Percentiles rank a stretch among this genome's conserved stretches.
phyloP scores from a whole-genome alignment of 2,888 invertebrate species.

The Mallateleia sp. region DNA sequence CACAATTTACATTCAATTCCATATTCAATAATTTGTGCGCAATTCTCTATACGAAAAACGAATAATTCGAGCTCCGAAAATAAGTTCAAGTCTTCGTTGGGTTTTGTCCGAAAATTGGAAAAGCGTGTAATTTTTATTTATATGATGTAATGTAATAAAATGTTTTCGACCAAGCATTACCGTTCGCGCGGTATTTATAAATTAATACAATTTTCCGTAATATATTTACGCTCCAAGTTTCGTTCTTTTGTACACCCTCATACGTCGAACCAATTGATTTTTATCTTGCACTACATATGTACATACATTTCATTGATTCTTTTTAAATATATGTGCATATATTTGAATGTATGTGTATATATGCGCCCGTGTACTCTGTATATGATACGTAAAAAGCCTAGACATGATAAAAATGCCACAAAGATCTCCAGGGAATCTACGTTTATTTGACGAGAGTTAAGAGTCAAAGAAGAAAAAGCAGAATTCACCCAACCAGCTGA shows the following conservation, averaged over 20 bases:
- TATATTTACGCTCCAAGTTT: conserved; percentile 9
- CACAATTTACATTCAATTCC: not conserved
- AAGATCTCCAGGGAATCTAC: conserved; percentile 38
- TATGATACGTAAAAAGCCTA: conserved; percentile 45
- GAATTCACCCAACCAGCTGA: not conserved
- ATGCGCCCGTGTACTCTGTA: not conserved
- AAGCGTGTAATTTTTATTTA: too few species aligned
- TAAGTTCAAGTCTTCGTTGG: not conserved
- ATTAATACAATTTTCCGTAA: conserved; percentile 2
- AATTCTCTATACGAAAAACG: not conserved
- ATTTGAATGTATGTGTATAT: conserved; percentile 28
- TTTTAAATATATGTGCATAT: conserved; percentile 61
- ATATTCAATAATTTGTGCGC: not conserved
- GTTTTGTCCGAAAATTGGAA: not conserved
- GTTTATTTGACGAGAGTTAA: conserved; percentile 49
- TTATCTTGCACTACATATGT: conserved; percentile 53
- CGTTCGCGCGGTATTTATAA: not conserved
- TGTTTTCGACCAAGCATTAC: not conserved
- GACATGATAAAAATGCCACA: conserved; percentile 47
- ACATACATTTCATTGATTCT: conserved; percentile 63
- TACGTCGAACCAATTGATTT: conserved; percentile 48
- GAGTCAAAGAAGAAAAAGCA: conserved; percentile 9
- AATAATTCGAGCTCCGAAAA: not conserved
- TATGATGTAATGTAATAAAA: not conserved
- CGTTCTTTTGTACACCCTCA: conserved; percentile 15